A percentile compares a stretch with the other conserved stretches of the same genome.
phyloP scores from a whole-genome alignment of 2,797 vertebrate genomes.

The Semotilus atromaculatus region DNA sequence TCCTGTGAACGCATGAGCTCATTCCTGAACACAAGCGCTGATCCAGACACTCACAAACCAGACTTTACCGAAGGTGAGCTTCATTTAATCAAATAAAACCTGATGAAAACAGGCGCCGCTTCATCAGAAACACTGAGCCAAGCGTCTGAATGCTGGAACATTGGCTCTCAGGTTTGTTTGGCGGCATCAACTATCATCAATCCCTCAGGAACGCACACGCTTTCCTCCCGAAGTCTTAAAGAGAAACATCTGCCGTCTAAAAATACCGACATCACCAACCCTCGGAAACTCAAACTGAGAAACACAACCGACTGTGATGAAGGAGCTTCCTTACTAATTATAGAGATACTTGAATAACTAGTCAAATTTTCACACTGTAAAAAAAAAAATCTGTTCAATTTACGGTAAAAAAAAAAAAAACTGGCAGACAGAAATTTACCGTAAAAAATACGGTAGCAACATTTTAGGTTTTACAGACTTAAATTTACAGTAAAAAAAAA shows the following conservation, averaged over 20 bases:
- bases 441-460: no score
- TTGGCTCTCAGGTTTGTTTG: slow-evolving; percentile 19
- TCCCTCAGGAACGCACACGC: slow-evolving; percentile 39
- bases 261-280: slow-evolving; percentile 3
- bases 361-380: neutral
- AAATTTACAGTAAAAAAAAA: no score
- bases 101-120: slow-evolving; percentile 54
- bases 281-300: no score
- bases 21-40: no score
- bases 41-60: no score
- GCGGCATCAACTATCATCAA: slow-evolving; percentile 38
- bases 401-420: no score
- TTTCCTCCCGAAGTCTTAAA: slow-evolving; percentile 34
- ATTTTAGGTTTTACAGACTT: no score
- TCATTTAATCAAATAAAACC: slow-evolving; percentile 54
- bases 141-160: slow-evolving; percentile 39
- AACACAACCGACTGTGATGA: no score
- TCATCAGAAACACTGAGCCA: slow-evolving; percentile 29
- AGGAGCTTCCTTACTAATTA: neutral
- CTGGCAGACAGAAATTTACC: no score
- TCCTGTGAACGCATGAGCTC: slow-evolving; percentile 53
- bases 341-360: neutral
- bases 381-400: no score
- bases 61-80: no score
- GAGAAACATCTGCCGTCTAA: slow-evolving; percentile 53